A percentile compares a stretch with the other conserved stretches of the same genome.
phyloP scores from a whole-genome alignment of 2,888 invertebrate species.

The Dicyrtoma fusca region DNA sequence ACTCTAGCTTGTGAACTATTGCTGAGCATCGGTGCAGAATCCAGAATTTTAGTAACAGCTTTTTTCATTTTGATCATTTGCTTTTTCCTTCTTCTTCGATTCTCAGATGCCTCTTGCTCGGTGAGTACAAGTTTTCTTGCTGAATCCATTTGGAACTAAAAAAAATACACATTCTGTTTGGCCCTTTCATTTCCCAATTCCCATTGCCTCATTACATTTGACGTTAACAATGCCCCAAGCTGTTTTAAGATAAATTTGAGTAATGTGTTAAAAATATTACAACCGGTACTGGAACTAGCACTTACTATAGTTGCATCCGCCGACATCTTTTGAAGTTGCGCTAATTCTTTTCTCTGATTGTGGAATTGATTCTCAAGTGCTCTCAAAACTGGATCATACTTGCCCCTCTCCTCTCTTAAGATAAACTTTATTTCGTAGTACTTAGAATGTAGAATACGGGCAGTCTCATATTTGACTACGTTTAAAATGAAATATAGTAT shows the following conservation, averaged over 20 bases:
- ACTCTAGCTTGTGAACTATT: slow-evolving; percentile 30
- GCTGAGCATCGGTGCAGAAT: slow-evolving; percentile 46
- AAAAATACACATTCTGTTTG: too few relatives aligned
- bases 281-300: too few relatives aligned
- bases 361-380: slow-evolving; percentile 48
- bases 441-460: slow-evolving; percentile 51
- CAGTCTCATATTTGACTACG: slow-evolving; percentile 52
- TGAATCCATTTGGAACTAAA: slow-evolving; percentile 51
- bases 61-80: slow-evolving; percentile 56
- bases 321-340: slow-evolving; percentile 52
- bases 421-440: slow-evolving; percentile 52
- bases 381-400: slow-evolving; percentile 49
- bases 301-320: slow-evolving; percentile 51
- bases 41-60: slow-evolving; percentile 51
- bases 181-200: too few relatives aligned
- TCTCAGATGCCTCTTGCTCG: slow-evolving; percentile 53
- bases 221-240: too few relatives aligned
- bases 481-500: too few relatives aligned
- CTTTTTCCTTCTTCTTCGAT: slow-evolving; percentile 46
- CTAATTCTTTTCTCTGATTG: slow-evolving; percentile 46
- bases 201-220: not conserved
- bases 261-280: not conserved
- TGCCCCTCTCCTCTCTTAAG: slow-evolving; percentile 50
- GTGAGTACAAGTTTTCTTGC: slow-evolving; percentile 48
- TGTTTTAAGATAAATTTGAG: too few relatives aligned